Conservation (phyloP, 2,888 invertebrate species). For the Geotrupes spiniger region DNA sequence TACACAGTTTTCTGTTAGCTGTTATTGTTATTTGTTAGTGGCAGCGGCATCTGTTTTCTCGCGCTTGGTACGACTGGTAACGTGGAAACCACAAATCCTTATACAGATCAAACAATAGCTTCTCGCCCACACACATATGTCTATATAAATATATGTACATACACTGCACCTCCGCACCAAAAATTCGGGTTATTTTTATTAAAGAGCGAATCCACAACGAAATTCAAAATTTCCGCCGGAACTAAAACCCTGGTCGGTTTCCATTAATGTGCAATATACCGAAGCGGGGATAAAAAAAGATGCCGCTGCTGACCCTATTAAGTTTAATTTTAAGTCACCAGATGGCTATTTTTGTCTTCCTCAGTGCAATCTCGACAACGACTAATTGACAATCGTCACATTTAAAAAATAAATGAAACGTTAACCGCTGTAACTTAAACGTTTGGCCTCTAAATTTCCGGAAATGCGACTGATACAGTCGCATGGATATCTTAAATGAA, state of each 20-base stretch:
- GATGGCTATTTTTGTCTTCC: constrained; percentile 51
- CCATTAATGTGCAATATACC: constrained; percentile 28
- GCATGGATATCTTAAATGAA: constrained; percentile 49
- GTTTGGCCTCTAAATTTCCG: constrained; percentile 52
- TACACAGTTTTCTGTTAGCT: constrained; percentile 50
- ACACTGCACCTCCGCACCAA: constrained; percentile 36
- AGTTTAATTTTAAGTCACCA: constrained; percentile 50
- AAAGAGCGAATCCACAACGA: constrained; percentile 22
- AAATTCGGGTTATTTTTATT: constrained; percentile 19
- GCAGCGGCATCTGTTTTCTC: constrained; percentile 24
- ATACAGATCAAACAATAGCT: constrained; percentile 20
- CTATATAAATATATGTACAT: constrained; percentile 36
- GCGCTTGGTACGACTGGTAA: constrained; percentile 25
- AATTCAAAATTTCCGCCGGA: constrained; percentile 28
- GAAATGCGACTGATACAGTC: constrained; percentile 45
- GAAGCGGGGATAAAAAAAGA: constrained; percentile 12
- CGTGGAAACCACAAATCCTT: constrained; percentile 23
- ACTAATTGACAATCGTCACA: constrained; percentile 40
- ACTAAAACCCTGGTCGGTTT: constrained; percentile 22
- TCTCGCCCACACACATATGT: constrained; percentile 18
- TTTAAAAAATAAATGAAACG: constrained; percentile 16
- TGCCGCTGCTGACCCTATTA: constrained; percentile 40
- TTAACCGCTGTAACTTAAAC: constrained; percentile 41
- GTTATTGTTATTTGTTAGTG: constrained; percentile 52
- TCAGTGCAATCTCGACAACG: constrained; percentile 49